Evolutionary conservation across 1,140 invertebrate species (phyloP), one percentile per base, ranked within the genome.

Genomic region (Drosophila chauvacae): DNA sequence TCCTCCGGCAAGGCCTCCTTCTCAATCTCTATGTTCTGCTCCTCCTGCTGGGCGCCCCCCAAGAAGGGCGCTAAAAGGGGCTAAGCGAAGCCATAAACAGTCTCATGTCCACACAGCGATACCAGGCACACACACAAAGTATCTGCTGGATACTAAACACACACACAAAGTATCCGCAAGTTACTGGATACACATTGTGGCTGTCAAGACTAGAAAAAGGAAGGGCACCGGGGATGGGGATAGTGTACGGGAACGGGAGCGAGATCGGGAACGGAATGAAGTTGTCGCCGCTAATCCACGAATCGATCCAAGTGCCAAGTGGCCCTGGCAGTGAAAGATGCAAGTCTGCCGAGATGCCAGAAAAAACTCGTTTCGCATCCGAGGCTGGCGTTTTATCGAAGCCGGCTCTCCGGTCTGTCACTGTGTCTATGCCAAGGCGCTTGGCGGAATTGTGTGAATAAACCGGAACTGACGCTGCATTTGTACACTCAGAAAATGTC

Each of bases 301-400:
- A 66, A 77, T 85, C 66, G 77, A 85, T 81, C 62, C 45, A 39
- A 51, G 45, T 39, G 48, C 58, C 61, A 60, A 60, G 35, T 70
- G 83, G 80, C 83, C 80, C 77, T 87, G 84, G 76, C 84, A 90
- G 75, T 88, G 80, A 70, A 63, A 84, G 71, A 88, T 68, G 59
- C 45, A 45, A 60, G 55, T 69, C 56, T 51, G 48, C 56, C 62
- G 58, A 68, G 84, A 45, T 66, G 69, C 62, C 35, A 14, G 39
- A 4, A 39, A 16, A 65, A 81, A 82, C 80, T 64, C 50, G 80
- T 82, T 82, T 75, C 74, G 44, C 47, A 53, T 60, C 48, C 16
- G 28, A 59, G 48, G 42, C 60, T 68, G 60, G 28, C 33, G 26
- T 16, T 23, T 62, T 76, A 81, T 81, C 79, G 71, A 41, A 66